A percentile compares a stretch with the other conserved stretches of the same genome.
Conservation (phyloP, 2,888 invertebrate genomes). For the Pterobdella sp. region DNA sequence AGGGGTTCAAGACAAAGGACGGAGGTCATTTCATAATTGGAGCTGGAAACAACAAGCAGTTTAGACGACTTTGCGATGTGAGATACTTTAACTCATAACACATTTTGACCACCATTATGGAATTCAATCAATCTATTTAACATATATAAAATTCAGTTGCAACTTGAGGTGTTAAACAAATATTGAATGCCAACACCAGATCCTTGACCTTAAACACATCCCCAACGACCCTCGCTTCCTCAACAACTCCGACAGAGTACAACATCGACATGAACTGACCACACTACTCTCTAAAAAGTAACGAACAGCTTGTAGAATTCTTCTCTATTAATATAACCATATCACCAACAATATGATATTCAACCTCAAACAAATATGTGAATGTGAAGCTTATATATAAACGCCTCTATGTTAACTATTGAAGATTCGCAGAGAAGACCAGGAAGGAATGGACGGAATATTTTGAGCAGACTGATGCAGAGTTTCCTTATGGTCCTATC, state of each 20-base stretch:
- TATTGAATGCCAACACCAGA: slow-evolving; percentile 40
- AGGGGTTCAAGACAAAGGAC: slow-evolving; percentile 70
- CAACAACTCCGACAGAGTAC: slow-evolving; percentile 68
- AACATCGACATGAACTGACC: slow-evolving; percentile 66
- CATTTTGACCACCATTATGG: too few relatives aligned
- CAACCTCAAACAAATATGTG: too few relatives aligned
- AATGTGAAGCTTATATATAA: too few relatives aligned
- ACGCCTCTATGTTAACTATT: background rate
- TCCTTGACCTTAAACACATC: slow-evolving; percentile 34
- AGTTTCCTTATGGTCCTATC: slow-evolving; percentile 81
- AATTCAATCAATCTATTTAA: too few relatives aligned
- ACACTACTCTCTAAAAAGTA: slow-evolving; percentile 9
- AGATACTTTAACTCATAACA: slow-evolving; percentile 21
- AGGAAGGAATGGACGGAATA: slow-evolving; percentile 67
- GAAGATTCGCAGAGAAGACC: slow-evolving; percentile 58
- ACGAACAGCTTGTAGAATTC: too few relatives aligned
- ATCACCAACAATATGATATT: too few relatives aligned
- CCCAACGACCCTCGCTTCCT: slow-evolving; percentile 21
- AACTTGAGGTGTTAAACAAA: too few relatives aligned
- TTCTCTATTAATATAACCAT: too few relatives aligned
- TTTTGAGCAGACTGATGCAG: slow-evolving; percentile 64
- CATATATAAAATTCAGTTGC: too few relatives aligned
- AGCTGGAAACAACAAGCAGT: slow-evolving; percentile 66
- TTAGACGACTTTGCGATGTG: slow-evolving; percentile 45
- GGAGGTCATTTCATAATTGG: slow-evolving; percentile 69